Evolutionary conservation across 2,888 invertebrate species (phyloP).

Genomic region (Papilio demoleus): DNA sequence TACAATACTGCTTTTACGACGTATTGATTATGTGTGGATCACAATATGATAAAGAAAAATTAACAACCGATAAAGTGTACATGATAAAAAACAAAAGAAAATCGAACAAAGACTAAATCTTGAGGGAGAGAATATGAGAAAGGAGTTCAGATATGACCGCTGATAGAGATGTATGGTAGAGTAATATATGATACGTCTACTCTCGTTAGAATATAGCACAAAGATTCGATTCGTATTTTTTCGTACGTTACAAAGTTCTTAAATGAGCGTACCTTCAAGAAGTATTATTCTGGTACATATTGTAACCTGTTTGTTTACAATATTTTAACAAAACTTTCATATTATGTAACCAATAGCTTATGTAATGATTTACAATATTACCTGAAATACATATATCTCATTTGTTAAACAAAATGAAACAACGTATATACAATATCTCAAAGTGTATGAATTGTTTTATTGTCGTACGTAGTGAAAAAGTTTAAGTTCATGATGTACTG

Average conservation of each 20-base stretch:
- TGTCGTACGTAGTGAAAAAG: no score
- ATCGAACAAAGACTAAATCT: no score
- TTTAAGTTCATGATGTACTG: no score
- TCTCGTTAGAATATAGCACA: not conserved
- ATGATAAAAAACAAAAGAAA: no score
- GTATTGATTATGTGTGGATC: not conserved
- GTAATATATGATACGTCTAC: not conserved
- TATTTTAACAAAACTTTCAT: not conserved
- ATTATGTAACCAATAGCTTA: slow-evolving; percentile 6
- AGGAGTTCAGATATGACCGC: not conserved
- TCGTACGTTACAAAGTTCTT: not conserved
- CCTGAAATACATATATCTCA: not conserved
- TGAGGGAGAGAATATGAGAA: no score
- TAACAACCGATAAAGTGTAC: no score
- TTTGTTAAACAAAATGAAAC: no score
- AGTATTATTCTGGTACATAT: not conserved
- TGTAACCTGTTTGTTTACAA: not conserved
- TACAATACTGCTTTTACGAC: not conserved
- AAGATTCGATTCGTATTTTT: not conserved
- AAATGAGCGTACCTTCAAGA: no score
- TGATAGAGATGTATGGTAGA: no score
- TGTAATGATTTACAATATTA: not conserved
- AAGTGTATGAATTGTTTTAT: no score
- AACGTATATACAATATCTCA: no score
- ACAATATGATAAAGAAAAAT: not conserved